Base-by-base conservation (phyloP, 2,888 invertebrate genomes). In the Drosophila dives region DNA sequence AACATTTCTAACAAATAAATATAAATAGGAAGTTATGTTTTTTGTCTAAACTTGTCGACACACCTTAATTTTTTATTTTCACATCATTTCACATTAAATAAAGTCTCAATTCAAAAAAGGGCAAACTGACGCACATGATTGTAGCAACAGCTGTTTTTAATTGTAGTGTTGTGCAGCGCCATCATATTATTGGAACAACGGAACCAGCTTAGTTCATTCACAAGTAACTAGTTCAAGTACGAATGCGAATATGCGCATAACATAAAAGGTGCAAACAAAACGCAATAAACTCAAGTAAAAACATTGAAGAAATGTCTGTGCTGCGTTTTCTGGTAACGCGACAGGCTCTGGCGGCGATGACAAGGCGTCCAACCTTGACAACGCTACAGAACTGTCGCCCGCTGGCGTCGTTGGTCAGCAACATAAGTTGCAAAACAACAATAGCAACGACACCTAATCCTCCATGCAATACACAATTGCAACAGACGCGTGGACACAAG, bases 401-500 rank as follows among this genome's bases (percentile, higher is more conserved):
- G 32, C 59, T 80, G 20, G 49, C 71, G 38, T 65, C 72, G 23
- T 42, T 77, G 55, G 8, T 50, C 32, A 65, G 34, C 51, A 55
- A 55, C 61, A 42, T 23, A 32, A 60, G n/a, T 36, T 48, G 33
- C 42, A 61, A 59, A 53, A 6, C 64, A 45, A 69, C n/a, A 34
- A 33, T 60, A 63, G 20, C 72, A 50, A 20, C 33, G 23, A 45
- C 36, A 40, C 26, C 49, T 62, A 51, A 15, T 40, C 33, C 4
- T 49, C 17, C 32, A 34, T 32, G n/a, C 34, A 36, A 38, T 15
- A 54, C 50, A 6, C 77, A 64, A 60, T 23, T 59, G 32, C 77
- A 74, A 34, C 87, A 83, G 61, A 64, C 49, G 1, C 89, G 94
- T n/a, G 90, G 92, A 15, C 93, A 94, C 81, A 94, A 94, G 86